Evolutionary conservation across 2,888 invertebrate genomes (phyloP).

Genomic region (Salpingus planirostris): DNA sequence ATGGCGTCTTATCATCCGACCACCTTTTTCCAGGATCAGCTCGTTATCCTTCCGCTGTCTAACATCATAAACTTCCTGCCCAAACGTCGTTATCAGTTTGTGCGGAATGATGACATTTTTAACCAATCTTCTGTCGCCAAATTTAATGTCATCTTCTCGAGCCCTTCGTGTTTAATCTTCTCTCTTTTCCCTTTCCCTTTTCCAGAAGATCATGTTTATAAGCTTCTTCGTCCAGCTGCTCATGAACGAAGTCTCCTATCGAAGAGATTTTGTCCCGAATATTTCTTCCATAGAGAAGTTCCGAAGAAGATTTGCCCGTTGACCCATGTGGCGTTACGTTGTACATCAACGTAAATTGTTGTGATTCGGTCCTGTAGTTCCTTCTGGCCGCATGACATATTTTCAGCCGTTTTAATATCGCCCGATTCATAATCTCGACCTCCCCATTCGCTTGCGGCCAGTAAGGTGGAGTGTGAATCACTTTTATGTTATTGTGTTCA

Average conservation of each 20-base stretch:
- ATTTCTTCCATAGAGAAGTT: conserved; percentile 14
- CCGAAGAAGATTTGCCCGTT: conserved; percentile 22
- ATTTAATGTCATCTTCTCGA: conserved; percentile 7
- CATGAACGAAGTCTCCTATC: conserved; percentile 6
- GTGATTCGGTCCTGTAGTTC: conserved; percentile 14
- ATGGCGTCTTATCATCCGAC: conserved; percentile 7
- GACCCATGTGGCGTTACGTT: conserved; percentile 22
- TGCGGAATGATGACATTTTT: conserved; percentile 8
- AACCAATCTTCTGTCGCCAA: not conserved
- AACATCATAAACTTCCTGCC: conserved; percentile 6
- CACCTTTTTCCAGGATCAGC: conserved; percentile 6
- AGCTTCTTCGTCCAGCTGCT: conserved; percentile 15
- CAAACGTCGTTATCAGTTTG: conserved; percentile 5
- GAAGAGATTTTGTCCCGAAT: conserved; percentile 22
- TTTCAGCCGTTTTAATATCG: conserved; percentile 16
- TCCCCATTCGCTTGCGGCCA: conserved; percentile 18
- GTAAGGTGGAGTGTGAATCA: not conserved
- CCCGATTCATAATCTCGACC: conserved; percentile 21
- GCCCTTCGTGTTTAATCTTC: conserved; percentile 17
- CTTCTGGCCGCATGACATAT: too few relatives aligned
- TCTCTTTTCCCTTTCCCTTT: conserved; percentile 20
- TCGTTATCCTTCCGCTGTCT: conserved; percentile 7
- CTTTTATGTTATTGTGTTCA: not conserved
- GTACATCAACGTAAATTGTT: conserved; percentile 17
- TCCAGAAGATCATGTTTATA: conserved; percentile 16